Evolutionary conservation across 2,113 vertebrate species (phyloP).

Genomic region (Labeo catla): DNA sequence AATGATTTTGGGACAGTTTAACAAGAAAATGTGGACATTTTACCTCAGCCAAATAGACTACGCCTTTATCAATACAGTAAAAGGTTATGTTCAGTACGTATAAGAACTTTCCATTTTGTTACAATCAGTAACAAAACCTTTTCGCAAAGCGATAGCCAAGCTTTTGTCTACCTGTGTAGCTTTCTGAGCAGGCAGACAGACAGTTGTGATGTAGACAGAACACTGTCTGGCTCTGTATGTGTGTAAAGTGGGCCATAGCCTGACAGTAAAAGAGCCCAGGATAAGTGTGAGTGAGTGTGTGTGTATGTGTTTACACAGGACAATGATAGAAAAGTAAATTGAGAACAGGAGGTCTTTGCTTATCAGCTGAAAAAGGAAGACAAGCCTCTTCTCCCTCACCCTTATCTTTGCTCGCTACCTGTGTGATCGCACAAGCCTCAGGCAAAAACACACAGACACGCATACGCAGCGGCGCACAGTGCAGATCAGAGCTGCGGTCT

Average conservation of each 20-base stretch:
- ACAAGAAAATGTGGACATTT: background rate
- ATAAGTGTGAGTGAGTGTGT: background rate
- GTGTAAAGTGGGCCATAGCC: background rate
- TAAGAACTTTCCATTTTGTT: background rate
- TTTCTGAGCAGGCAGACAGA: background rate
- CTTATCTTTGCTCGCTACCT: conserved; percentile 28
- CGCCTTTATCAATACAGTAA: background rate
- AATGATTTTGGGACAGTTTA: background rate
- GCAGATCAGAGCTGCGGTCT: background rate
- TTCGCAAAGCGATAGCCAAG: background rate
- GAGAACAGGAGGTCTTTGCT: conserved; percentile 36
- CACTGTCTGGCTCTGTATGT: background rate
- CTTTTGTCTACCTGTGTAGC: background rate
- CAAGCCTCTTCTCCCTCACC: background rate
- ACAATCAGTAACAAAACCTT: background rate
- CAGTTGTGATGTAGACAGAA: background rate
- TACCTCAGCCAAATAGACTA: background rate
- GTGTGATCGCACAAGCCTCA: conserved; percentile 28
- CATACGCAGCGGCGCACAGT: background rate
- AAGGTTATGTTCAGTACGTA: background rate
- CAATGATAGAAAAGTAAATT: conserved; percentile 21
- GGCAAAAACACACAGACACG: background rate
- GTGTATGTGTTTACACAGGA: conserved; percentile 17
- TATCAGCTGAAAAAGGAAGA: conserved; percentile 37
- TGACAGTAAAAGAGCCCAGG: background rate